Base-by-base conservation (phyloP, 2,113 vertebrate genomes). In the Archilochus colubris region DNA sequence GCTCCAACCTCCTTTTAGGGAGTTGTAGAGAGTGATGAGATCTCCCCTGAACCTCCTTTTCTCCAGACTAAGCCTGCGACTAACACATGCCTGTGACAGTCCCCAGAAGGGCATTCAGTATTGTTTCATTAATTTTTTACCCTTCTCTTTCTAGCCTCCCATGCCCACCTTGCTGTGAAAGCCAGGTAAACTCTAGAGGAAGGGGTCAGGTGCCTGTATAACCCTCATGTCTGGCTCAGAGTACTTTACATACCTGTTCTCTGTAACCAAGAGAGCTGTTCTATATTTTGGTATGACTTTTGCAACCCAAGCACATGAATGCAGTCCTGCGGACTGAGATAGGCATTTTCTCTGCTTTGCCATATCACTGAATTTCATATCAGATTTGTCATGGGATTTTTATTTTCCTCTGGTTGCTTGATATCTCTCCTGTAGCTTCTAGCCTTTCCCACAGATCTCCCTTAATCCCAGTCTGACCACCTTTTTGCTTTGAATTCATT, bases 401-500 rank as follows among this genome's bases (percentile, higher is more conserved):
- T 88, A 30, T 88, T 86, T 86, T 70, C 61, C 61, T 83, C 48
- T 78, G 36, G 13, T 86, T 83, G 23, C 57, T 74, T 3, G 0
- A 12, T 86, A 53, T 91, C 53, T 81, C 36, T 89, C 74, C 58
- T 75, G 62, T 57, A 83, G 63, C 33, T 76, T 74, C 30, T n/a
- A 91, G 38, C n/a, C 55, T 44, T 92, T 90, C 86, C 76, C n/a
- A n/a, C n/a, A 75, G 27, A 72, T 72, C 58, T 81, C 80, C 30
- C 64, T 31, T 93, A 95, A 88, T 66, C 40, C 73, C 73, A 84
- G 2, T 68, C 88, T 90, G 53, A 88, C 94, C 88, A 88, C 51
- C 58, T 54, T 91, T 86, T 95, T 83, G 33, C 82, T 93, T 70
- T 88, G 69, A 90, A 81, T 94, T 72, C 81, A 86, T 91, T 79